Evolutionary conservation across 1,140 invertebrate genomes (phyloP).

Genomic region (Cephus cinctus): DNA sequence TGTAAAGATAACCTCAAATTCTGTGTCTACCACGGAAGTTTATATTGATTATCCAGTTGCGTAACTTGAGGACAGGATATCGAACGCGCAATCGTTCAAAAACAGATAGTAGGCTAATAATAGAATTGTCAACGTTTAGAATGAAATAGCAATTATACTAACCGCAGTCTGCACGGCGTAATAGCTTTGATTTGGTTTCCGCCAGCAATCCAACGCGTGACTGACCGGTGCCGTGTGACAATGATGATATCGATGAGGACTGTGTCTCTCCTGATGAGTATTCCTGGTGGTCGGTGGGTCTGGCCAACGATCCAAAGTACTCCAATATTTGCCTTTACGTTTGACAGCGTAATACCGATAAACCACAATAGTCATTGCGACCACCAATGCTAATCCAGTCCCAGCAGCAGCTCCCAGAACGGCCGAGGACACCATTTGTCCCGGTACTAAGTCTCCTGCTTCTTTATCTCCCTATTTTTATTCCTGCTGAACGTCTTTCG

Average conservation of each 20-base stretch:
- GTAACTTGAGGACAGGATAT: no score
- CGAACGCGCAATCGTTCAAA: no score
- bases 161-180: slow-evolving; percentile 29
- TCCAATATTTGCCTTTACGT: slow-evolving; percentile 59
- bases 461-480: no score
- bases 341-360: slow-evolving; percentile 64
- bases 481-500: no score
- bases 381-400: slow-evolving; percentile 62
- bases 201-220: slow-evolving; percentile 24
- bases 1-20: no score
- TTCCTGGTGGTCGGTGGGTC: slow-evolving; percentile 20
- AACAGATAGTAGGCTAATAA: no score
- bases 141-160: slow-evolving; percentile 9
- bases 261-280: neutral
- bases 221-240: slow-evolving; percentile 4
- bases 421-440: slow-evolving; percentile 60
- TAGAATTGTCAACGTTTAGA: neutral
- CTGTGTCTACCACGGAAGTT: no score
- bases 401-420: slow-evolving; percentile 66
- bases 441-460: no score
- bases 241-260: slow-evolving; percentile 2
- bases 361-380: slow-evolving; percentile 66
- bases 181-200: slow-evolving; percentile 26
- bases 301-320: slow-evolving; percentile 57
- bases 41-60: no score